A percentile compares a stretch with the other conserved stretches of the same genome.
Conservation (phyloP, 2,797 vertebrate genomes). For the Lemur catta region DNA sequence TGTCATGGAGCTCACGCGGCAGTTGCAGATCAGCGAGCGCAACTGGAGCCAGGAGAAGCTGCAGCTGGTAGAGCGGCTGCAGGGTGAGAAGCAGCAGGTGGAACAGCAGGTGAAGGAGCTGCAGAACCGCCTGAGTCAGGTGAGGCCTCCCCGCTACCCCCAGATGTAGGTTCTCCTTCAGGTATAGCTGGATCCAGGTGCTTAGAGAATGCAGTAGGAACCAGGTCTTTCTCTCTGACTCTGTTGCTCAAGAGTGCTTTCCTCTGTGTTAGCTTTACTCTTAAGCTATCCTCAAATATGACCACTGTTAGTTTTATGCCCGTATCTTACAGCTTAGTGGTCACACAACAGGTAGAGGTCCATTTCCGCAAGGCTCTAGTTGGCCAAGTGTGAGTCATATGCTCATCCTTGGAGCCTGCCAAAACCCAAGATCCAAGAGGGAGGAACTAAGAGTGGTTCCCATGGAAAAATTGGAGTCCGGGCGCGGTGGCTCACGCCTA, state of each 20-base stretch:
- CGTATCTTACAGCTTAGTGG: background rate
- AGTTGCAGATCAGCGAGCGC: conserved; percentile 95
- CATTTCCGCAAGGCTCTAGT: background rate
- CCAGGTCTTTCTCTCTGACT: background rate
- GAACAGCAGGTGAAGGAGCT: conserved; percentile 93
- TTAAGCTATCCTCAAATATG: background rate
- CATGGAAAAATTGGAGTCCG: background rate
- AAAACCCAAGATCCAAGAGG: background rate
- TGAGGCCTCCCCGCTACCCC: conserved; percentile 43
- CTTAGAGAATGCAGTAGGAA: background rate
- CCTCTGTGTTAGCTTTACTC: background rate
- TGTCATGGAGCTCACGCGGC: conserved; percentile 98
- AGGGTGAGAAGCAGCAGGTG: conserved; percentile 93
- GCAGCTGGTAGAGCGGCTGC: conserved; percentile 93
- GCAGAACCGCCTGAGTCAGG: conserved; percentile 90
- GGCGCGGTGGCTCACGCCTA: too few species aligned
- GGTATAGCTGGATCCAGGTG: background rate
- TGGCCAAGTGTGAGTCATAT: background rate
- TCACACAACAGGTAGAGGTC: background rate
- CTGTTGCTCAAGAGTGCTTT: background rate
- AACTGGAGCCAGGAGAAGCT: conserved; percentile 97
- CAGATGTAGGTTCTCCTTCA: background rate
- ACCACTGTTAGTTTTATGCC: background rate
- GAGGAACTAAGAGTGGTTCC: background rate
- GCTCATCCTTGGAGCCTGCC: background rate